Evolutionary conservation across 2,797 vertebrate genomes (phyloP), one percentile per base, ranked within the genome.

Genomic region (Pteronotus mesoamericanus): DNA sequence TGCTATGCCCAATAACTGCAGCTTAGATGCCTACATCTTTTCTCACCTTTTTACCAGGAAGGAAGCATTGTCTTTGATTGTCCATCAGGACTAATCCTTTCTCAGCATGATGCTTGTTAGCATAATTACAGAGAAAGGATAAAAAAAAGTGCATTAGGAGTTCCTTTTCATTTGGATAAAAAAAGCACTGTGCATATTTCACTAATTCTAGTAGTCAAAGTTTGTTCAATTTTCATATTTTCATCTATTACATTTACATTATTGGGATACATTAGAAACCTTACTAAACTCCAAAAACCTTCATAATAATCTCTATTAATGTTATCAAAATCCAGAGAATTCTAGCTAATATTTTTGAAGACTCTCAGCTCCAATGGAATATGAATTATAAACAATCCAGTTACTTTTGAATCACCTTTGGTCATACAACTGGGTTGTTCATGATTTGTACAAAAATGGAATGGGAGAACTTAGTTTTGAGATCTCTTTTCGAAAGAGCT

Each of bases 81-180:
- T 99, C 98, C 98, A 98, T 98, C 98, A 98, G 97, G 94, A 89
- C 97, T 99, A 99, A 99, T 98, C 98, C 98, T 98, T 98, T 98
- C 98, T 98, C 98, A 98, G 98, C 98, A 79, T 97, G 98, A 98
- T 97, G 97, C 98, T 98, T 98, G 98, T 99, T 99, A 99, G 98
- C 98, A 98, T 98, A 98, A 99, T 99, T 99, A 98, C 98, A 98
- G 96, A 98, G 98, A 98, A 98, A 97, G 98, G 98, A 98, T 97
- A 97, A 24, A 97, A 98, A 98, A 98, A 98, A 97, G 97, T 98
- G 96, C 97, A 98, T 98, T 98, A 98, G 97, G 95, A 97, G 66
- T 97, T 97, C n/a, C 80, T 97, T 97, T 98, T 90, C 88, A 97
- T 98, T 98, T 97, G 96, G 98, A 98, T 98, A 97, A 98, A 99